Evolutionary conservation across 2,888 invertebrate genomes (phyloP), one percentile per base, ranked within the genome.

Genomic region (Lepidocyrtinus sp.): DNA sequence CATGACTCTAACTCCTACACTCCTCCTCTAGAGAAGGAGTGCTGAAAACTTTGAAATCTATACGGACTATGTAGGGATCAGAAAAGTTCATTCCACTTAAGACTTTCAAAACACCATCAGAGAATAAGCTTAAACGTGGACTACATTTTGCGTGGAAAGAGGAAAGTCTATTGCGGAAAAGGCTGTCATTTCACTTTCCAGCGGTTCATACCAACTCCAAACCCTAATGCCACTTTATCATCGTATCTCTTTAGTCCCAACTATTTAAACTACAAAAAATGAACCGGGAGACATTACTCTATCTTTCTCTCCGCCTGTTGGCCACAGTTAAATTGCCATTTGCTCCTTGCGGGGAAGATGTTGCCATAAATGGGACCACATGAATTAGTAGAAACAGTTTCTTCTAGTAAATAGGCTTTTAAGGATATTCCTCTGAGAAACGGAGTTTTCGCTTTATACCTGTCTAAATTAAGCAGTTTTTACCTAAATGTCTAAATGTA

Each of bases 81-180:
- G 50, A 55, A n/a, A 71, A 71, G 71, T 71, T 71, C 71, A 71
- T 71, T 71, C 71, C 63, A 36, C 46, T 71, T 71, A 63, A 71
- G 71, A 45, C 71, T 22, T 46, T 61, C 12, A 59, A 26, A 59
- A 59, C 12, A 36, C 21, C 61, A 61, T 70, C 27, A 55, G 26
- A 27, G 17, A 5, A 36, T 36, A 36, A 36, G 36, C 36, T 12
- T 36, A 12, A 12, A 36, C 36, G 36, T 36, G 12, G 36, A 36
- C 36, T 36, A 7, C 36, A 36, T n/a, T n/a, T n/a, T n/a, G n/a
- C n/a, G n/a, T n/a, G n/a, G n/a, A n/a, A n/a, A n/a, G n/a, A n/a
- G n/a, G n/a, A n/a, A n/a, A n/a, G n/a, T n/a, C n/a, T n/a, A n/a
- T n/a, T n/a, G n/a, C n/a, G n/a, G n/a, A n/a, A n/a, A 36, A 36